These are phyloP conservation scores for Mactromeris polynyma DNA, from an alignment of 2,888 invertebrate species.

Conservation along the genomic window DNA sequence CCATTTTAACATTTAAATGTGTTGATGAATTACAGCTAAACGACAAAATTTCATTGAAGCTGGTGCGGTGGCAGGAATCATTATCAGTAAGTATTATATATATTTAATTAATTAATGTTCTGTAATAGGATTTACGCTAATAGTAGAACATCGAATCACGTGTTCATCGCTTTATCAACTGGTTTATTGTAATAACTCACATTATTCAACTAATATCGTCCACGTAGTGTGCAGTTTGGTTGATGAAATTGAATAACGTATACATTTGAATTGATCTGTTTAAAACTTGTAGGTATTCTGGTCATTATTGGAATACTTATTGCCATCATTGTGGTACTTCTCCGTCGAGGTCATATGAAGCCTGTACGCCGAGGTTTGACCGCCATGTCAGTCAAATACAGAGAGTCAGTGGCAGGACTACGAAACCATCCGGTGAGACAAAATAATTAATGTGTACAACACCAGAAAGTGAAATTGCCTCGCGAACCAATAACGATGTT, in stretches of 20 bases:
- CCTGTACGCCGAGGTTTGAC: slow-evolving; percentile 51
- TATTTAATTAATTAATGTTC: no score
- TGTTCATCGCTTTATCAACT: no score
- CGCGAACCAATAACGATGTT: no score
- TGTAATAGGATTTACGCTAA: no score
- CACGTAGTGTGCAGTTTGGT: no score
- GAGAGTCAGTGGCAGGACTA: slow-evolving; percentile 21
- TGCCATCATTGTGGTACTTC: slow-evolving; percentile 57
- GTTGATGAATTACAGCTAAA: slow-evolving; percentile 26
- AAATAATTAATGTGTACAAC: no score
- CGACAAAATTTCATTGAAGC: slow-evolving; percentile 41
- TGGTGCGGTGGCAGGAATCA: slow-evolving; percentile 40
- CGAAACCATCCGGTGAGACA: neutral
- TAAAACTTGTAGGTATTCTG: slow-evolving; percentile 51
- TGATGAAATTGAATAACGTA: neutral
- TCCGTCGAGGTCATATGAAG: slow-evolving; percentile 57
- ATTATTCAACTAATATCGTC: no score
- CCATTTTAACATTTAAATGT: no score
- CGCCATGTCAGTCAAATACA: slow-evolving; percentile 47
- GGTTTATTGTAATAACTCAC: no score
- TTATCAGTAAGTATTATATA: slow-evolving; percentile 35
- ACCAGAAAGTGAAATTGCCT: no score
- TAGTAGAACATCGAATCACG: no score
- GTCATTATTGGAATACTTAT: slow-evolving; percentile 52
- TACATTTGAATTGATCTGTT: neutral